Evolutionary conservation across 2,888 invertebrate genomes (phyloP).

Genomic region (Nomada flava): DNA sequence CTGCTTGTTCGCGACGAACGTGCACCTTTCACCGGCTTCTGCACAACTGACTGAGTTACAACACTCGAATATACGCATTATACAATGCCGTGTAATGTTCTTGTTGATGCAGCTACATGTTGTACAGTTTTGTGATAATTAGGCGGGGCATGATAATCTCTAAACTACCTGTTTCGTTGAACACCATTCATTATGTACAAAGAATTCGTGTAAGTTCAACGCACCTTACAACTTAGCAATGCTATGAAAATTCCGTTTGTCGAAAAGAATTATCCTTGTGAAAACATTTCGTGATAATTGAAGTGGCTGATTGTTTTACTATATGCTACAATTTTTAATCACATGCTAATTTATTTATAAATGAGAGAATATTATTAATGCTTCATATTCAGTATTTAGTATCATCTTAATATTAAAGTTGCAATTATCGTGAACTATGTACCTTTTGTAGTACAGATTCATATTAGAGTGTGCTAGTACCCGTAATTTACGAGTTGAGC

Average conservation of each 20-base stretch:
- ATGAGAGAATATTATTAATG: not conserved
- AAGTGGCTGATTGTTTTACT: not conserved
- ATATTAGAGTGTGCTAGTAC: no score
- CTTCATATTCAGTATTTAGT: not conserved
- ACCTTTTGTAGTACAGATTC: not conserved
- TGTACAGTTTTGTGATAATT: conserved; percentile 25
- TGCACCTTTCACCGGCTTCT: conserved; percentile 40
- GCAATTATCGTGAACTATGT: not conserved
- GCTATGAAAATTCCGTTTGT: not conserved
- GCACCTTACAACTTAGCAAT: conserved; percentile 14
- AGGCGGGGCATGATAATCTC: conserved; percentile 15
- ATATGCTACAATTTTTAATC: not conserved
- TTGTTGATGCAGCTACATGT: conserved; percentile 12
- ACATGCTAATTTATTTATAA: not conserved
- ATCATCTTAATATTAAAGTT: not conserved
- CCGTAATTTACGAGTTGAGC: no score
- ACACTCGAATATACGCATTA: conserved; percentile 13
- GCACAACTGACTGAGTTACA: conserved; percentile 33
- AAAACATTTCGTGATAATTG: not conserved
- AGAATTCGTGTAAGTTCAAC: conserved; percentile 31
- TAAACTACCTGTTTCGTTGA: conserved; percentile 23
- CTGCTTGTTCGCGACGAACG: conserved; percentile 15
- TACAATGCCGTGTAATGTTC: conserved; percentile 35
- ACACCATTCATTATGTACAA: conserved; percentile 11
- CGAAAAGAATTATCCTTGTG: not conserved